These are phyloP conservation scores for Phasianus colchicus DNA, from an alignment of 2,113 vertebrate species.

Conservation along the genomic window DNA sequence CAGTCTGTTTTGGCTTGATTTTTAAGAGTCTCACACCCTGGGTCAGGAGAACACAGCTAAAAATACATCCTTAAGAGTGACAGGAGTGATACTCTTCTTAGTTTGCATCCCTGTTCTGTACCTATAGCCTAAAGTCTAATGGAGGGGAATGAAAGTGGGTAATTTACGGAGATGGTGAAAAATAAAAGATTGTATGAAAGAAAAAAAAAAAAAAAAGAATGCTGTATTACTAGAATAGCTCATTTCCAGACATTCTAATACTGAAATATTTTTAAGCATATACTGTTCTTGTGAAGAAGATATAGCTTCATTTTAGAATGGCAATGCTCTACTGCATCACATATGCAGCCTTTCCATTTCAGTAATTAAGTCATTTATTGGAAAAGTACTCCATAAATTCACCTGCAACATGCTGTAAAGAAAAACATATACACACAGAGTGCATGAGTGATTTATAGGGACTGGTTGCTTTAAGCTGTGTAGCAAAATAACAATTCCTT, in stretches of 20 bases:
- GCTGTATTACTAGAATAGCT: neutral
- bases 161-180: neutral
- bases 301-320: neutral
- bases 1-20: neutral
- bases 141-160: neutral
- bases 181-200: neutral
- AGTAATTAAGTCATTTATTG: constrained; percentile 54
- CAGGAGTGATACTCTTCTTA: neutral
- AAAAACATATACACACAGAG: neutral
- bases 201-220: neutral
- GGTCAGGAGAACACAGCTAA: neutral
- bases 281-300: neutral
- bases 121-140: neutral
- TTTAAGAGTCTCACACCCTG: neutral
- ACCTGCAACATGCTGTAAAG: neutral
- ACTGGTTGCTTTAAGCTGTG: neutral
- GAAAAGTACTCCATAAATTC: constrained; percentile 30
- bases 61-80: neutral
- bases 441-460: constrained; percentile 15
- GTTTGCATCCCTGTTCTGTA: neutral
- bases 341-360: constrained; percentile 5
- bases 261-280: neutral
- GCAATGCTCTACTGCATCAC: neutral
- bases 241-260: neutral
- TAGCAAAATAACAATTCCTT: constrained; percentile 27